These are phyloP conservation scores for Bombyx mori DNA, from an alignment of 1,140 invertebrate species.

Conservation along the genomic window ASM3026992v2 NC_085110.1:9684001-9684500, in stretches of 20 bases:
- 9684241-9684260: constrained; percentile 55
- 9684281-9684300: constrained; percentile 44
- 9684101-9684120: constrained; percentile 55
- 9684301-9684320: constrained; percentile 21
- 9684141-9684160: constrained; percentile 55
- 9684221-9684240: constrained; percentile 61
- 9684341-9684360: constrained; percentile 62
- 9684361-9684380: constrained; percentile 27
- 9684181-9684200: constrained; percentile 50
- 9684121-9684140: constrained; percentile 58
- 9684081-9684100: constrained; percentile 60
- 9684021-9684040: constrained; percentile 56
- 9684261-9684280: constrained; percentile 48
- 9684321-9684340: constrained; percentile 34
- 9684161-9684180: constrained; percentile 57
- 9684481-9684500: too few species aligned
- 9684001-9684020: constrained; percentile 62
- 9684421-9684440: too few species aligned
- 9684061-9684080: constrained; percentile 61
- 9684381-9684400: too few species aligned
- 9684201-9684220: constrained; percentile 50
- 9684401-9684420: too few species aligned
- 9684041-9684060: constrained; percentile 63
- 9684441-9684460: too few species aligned
- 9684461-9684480: too few species aligned